These are phyloP conservation scores for Canis aureus DNA, from an alignment of 2,113 vertebrate genomes.

Conservation along the genomic window DNA sequence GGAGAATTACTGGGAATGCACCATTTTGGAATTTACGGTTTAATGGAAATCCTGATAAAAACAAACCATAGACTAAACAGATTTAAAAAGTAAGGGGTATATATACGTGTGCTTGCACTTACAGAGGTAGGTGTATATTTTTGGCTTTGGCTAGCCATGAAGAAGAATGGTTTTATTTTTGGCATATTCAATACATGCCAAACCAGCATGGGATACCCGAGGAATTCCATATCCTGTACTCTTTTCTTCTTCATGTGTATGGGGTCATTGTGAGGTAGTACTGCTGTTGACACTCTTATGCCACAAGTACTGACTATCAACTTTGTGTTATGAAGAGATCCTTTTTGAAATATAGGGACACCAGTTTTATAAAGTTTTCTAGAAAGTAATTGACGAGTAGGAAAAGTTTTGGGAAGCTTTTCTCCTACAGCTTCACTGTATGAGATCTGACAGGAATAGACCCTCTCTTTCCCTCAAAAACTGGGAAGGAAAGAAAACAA, in stretches of 20 bases:
- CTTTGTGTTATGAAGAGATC: not conserved
- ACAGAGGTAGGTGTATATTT: not conserved
- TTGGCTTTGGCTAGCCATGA: not conserved
- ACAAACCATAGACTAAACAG: not conserved
- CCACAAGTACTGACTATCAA: not conserved
- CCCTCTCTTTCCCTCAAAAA: not conserved
- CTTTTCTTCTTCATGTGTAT: not conserved
- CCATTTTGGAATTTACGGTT: not conserved
- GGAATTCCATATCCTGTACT: not conserved
- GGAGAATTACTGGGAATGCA: not conserved
- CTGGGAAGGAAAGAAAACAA: constrained; percentile 39
- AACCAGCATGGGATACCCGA: not conserved
- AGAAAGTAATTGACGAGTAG: constrained; percentile 18
- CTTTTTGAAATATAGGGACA: not conserved
- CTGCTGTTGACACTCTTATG: not conserved
- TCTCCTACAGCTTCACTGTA: not conserved
- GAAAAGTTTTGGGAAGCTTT: not conserved
- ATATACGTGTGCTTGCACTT: not conserved
- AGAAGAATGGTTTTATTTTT: constrained; percentile 2
- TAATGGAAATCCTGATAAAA: constrained; percentile 49
- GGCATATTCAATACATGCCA: not conserved
- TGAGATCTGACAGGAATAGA: constrained; percentile 39
- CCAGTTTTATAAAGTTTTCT: constrained; percentile 6
- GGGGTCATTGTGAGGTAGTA: not conserved
- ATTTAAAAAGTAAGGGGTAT: not conserved